Conservation (phyloP, 2,888 invertebrate genomes). For the Lucinisca nassula region DNA sequence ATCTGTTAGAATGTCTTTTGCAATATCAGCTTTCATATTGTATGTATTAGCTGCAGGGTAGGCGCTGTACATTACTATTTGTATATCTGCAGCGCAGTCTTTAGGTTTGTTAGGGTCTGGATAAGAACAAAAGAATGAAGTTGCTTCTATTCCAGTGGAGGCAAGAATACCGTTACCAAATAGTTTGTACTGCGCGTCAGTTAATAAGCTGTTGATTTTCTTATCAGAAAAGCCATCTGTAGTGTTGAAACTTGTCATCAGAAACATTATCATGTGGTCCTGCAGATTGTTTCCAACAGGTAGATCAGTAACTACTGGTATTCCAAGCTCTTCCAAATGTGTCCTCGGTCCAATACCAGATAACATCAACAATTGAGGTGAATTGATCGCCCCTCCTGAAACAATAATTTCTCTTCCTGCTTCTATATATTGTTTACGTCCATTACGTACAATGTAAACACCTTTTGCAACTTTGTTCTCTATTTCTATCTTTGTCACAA, state of each 20-base stretch:
- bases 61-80: conserved; percentile 41
- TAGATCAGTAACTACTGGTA: conserved; percentile 79
- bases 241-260: conserved; percentile 34
- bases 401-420: conserved; percentile 80
- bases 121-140: conserved; percentile 49
- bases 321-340: conserved; percentile 83
- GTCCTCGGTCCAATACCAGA: conserved; percentile 85
- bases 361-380: conserved; percentile 85
- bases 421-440: conserved; percentile 60
- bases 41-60: conserved; percentile 32
- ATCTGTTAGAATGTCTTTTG: conserved; percentile 20
- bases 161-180: conserved; percentile 51
- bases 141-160: conserved; percentile 51
- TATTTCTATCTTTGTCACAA: conserved; percentile 73
- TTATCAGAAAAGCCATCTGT: conserved; percentile 43
- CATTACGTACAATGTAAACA: conserved; percentile 72
- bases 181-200: conserved; percentile 43
- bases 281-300: conserved; percentile 76
- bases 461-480: conserved; percentile 73
- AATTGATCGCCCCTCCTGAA: conserved; percentile 86
- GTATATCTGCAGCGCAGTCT: conserved; percentile 58
- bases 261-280: conserved; percentile 44
- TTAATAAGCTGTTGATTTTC: conserved; percentile 41
- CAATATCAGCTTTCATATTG: conserved; percentile 45
- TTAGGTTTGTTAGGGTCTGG: background rate